Evolutionary conservation across 2,888 invertebrate species (phyloP).

Genomic region (Eurytoma adleriae): DNA sequence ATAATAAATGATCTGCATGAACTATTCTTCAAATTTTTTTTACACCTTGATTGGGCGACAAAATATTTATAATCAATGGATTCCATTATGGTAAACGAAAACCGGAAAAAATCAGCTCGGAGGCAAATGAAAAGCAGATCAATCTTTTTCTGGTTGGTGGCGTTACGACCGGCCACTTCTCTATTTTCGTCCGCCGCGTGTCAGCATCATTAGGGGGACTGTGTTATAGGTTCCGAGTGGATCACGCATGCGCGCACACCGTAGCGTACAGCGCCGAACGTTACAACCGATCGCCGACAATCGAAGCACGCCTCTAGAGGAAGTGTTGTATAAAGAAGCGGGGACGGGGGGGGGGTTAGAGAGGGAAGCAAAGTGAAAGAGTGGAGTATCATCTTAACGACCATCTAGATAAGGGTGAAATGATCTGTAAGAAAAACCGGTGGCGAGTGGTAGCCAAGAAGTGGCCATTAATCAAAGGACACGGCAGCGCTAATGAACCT

Average conservation of each 20-base stretch:
- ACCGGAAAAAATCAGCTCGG: too few species aligned
- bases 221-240: constrained; percentile 15
- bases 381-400: constrained; percentile 70
- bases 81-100: too few species aligned
- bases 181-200: constrained; percentile 57
- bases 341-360: too few species aligned
- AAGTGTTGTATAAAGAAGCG: neutral
- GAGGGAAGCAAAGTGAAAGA: neutral
- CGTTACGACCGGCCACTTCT: neutral
- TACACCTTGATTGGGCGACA: too few species aligned
- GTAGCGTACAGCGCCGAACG: neutral
- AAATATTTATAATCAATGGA: too few species aligned
- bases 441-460: constrained; percentile 64
- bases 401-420: constrained; percentile 70
- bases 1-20: too few species aligned
- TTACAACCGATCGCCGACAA: constrained; percentile 16
- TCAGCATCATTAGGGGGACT: constrained; percentile 59
- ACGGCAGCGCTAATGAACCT: constrained; percentile 72
- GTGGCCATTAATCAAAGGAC: constrained; percentile 72
- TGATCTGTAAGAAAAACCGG: constrained; percentile 70
- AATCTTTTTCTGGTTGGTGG: too few species aligned
- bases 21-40: too few species aligned
- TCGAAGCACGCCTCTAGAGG: neutral
- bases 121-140: too few species aligned
- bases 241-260: constrained; percentile 21